phyloP scores from a whole-genome alignment of 2,797 vertebrate genomes.

The Ctenochaetus hawaiiensis region DNA sequence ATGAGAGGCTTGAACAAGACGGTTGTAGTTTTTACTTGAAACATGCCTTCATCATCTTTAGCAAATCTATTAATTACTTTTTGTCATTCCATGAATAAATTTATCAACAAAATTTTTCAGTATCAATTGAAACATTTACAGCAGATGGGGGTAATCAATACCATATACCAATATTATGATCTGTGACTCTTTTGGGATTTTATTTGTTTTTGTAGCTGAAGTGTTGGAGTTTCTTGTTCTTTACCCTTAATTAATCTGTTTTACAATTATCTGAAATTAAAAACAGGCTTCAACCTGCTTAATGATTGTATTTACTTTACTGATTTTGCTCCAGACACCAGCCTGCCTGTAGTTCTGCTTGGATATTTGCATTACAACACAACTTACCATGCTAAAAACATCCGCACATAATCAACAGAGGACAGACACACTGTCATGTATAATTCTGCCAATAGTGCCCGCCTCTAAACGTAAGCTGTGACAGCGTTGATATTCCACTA shows the following conservation, averaged over 20 bases:
- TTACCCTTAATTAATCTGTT: not conserved
- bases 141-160: not conserved
- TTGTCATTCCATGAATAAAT: not conserved
- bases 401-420: not conserved
- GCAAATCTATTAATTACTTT: not conserved
- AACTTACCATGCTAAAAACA: not conserved
- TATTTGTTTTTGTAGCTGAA: not conserved
- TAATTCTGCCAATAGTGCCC: not conserved
- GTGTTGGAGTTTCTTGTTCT: not conserved
- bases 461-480: constrained; percentile 39
- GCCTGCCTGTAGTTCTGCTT: not conserved
- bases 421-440: constrained; percentile 3
- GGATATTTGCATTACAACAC: not conserved
- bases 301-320: not conserved
- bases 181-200: not conserved
- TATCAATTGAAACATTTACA: not conserved
- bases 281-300: not conserved
- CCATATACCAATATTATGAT: not conserved
- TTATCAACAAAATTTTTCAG: not conserved
- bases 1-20: not conserved
- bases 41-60: not conserved
- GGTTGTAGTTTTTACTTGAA: not conserved
- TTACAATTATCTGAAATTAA: not conserved
- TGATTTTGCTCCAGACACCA: not conserved
- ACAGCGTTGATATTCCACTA: constrained; percentile 39